Base-by-base conservation (phyloP, 1,140 invertebrate genomes). In the Glomeris maerens region DNA sequence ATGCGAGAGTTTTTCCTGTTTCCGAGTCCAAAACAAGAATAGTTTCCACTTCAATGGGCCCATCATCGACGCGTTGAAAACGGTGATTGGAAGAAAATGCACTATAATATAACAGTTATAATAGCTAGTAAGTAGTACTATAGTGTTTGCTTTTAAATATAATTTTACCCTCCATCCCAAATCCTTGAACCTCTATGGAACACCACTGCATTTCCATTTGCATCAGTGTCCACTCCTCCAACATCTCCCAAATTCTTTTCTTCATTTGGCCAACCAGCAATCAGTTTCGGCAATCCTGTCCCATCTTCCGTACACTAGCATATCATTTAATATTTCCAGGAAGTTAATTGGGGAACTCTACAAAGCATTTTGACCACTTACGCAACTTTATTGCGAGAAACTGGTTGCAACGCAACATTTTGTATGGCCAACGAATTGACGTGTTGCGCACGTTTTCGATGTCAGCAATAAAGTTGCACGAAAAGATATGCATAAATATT, bases 141-240 rank as follows among this genome's bases (percentile, higher is more conserved):
- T 47, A 2, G 14, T 41, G 17, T n/a, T 53, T 14, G 20, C 14
- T 47, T 39, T 40, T 26, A 49, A 26, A 13, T 21, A 17, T 26
- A 29, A 7, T 60, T 59, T 60, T 61, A 74, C 71, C 49, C 52
- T 40, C 51, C 53, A 56, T 69, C 63, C 90, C 90, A 96, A 2
- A 77, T 62, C 55, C 81, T 72, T 47, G 75, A 64, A 2, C 76
- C 84, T 59, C 91, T 74, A 65, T 94, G 89, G 61, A 96, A 92
- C 20, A 94, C 73, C 27, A 82, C 76, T 20, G 93, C 67, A 57
- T 81, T 78, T 13, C 83, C 84, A 46, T 71, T 57, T 2, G 68
- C 70, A 65, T 89, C 83, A 17, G 88, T 68, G 20, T 80, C 77
- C 0, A 94, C 77, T 28, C 83, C 86, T 4, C 81, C 79, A 21